A percentile compares a stretch with the other conserved stretches of the same genome.
Evolutionary conservation across 64 coral and sea anemone genomes (phyloP).

Genomic region (Dendrophyllia cribrosa): DNA sequence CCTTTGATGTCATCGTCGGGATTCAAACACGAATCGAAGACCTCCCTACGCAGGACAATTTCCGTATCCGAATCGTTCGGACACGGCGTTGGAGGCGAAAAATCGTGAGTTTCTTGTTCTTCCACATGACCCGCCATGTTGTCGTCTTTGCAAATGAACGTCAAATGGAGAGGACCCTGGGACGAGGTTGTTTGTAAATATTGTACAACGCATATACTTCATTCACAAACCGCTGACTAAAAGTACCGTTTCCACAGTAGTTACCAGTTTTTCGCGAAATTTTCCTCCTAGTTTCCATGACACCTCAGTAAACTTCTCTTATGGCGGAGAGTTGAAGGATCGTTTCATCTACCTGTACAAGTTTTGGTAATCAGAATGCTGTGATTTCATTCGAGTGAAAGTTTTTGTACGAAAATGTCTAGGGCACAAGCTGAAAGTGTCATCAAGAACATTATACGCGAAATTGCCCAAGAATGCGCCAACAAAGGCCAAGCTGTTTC

Average conservation of each 20-base stretch:
- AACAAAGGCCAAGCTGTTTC: slow-evolving; percentile 96
- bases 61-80: neutral
- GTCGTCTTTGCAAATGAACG: neutral
- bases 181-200: neutral
- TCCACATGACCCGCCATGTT: slow-evolving; percentile 44
- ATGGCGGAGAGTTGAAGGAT: neutral
- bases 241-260: neutral
- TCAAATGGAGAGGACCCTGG: too few relatives aligned
- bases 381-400: neutral
- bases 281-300: slow-evolving; percentile 51
- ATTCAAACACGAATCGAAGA: neutral
- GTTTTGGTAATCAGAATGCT: neutral
- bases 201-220: neutral
- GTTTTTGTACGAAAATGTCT: slow-evolving; percentile 68
- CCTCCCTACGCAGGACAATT: slow-evolving; percentile 15
- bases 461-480: slow-evolving; percentile 99
- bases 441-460: slow-evolving; percentile 99
- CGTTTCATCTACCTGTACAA: neutral
- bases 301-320: slow-evolving; percentile 65
- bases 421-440: slow-evolving; percentile 98
- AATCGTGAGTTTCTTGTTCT: neutral
- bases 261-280: slow-evolving; percentile 33
- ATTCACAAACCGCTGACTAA: neutral
- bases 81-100: neutral
- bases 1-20: neutral